Evolutionary conservation across 92 coral and sea anemone genomes (phyloP).

Genomic region (Parazoanthus swiftii): DNA sequence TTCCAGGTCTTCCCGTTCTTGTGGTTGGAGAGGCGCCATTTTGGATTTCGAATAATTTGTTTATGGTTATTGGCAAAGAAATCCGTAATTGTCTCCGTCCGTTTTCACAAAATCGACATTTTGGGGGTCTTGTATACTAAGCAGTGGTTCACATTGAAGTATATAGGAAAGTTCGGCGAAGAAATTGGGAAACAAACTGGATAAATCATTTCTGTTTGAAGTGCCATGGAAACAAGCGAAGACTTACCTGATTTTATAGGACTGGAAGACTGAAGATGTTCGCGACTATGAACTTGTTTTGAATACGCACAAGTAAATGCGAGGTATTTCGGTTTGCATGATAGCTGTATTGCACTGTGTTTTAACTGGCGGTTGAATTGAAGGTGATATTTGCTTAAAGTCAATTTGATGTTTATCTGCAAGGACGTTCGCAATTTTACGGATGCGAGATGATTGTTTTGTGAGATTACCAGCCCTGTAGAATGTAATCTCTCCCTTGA

Average conservation of each 20-base stretch:
- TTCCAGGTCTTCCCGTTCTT: too few species aligned
- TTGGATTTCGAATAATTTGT: slow-evolving; percentile 3
- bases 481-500: not conserved
- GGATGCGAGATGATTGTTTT: too few species aligned
- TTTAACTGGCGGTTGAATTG: not conserved
- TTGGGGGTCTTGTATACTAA: not conserved
- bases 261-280: not conserved
- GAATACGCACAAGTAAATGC: not conserved
- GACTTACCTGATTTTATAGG: not conserved
- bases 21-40: not conserved
- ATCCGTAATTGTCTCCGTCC: not conserved
- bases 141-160: not conserved
- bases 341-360: not conserved
- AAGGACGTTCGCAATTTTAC: too few species aligned
- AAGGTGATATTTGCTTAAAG: too few species aligned
- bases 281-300: not conserved
- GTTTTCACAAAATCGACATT: not conserved
- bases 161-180: not conserved
- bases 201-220: slow-evolving; percentile 5
- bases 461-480: not conserved
- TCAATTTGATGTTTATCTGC: too few species aligned
- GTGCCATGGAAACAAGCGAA: slow-evolving; percentile 24
- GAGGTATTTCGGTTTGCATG: not conserved
- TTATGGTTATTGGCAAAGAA: not conserved
- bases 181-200: not conserved